A percentile compares a stretch with the other conserved stretches of the same genome.
phyloP scores from a whole-genome alignment of 2,113 vertebrate species.

The Maccullochella peelii region DNA sequence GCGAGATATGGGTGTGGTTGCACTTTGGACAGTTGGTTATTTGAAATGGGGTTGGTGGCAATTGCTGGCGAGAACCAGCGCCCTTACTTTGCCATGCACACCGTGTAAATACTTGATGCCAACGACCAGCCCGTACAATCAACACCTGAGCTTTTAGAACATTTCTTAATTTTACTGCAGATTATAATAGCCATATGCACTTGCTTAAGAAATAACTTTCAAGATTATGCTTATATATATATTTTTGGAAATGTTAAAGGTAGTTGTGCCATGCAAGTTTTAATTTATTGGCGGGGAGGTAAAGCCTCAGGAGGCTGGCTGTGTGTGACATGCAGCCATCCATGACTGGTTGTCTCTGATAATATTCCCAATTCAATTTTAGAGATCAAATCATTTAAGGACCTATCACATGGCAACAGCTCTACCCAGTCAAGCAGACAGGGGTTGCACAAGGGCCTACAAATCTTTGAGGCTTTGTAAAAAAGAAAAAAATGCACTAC shows the following conservation, averaged over 20 bases:
- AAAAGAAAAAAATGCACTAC: constrained; percentile 69
- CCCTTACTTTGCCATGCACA: constrained; percentile 73
- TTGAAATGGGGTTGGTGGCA: constrained; percentile 72
- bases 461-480: constrained; percentile 58
- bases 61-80: constrained; percentile 64
- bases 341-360: constrained; percentile 68
- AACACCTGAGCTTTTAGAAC: constrained; percentile 81
- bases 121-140: constrained; percentile 80
- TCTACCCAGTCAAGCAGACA: constrained; percentile 65
- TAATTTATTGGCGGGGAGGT: constrained; percentile 62
- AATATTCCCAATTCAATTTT: constrained; percentile 64
- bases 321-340: constrained; percentile 65
- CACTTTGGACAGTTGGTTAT: constrained; percentile 70
- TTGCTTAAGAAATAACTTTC: constrained; percentile 79
- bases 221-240: constrained; percentile 83
- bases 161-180: constrained; percentile 79
- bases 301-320: constrained; percentile 71
- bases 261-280: constrained; percentile 74
- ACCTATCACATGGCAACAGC: constrained; percentile 75
- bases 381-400: constrained; percentile 69
- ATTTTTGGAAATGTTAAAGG: constrained; percentile 75
- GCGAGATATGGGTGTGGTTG: constrained; percentile 68
- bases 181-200: constrained; percentile 84
- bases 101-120: constrained; percentile 75
- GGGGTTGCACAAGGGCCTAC: constrained; percentile 74